Conservation (phyloP, 2,888 invertebrate species). For the Diarsia mendica region DNA sequence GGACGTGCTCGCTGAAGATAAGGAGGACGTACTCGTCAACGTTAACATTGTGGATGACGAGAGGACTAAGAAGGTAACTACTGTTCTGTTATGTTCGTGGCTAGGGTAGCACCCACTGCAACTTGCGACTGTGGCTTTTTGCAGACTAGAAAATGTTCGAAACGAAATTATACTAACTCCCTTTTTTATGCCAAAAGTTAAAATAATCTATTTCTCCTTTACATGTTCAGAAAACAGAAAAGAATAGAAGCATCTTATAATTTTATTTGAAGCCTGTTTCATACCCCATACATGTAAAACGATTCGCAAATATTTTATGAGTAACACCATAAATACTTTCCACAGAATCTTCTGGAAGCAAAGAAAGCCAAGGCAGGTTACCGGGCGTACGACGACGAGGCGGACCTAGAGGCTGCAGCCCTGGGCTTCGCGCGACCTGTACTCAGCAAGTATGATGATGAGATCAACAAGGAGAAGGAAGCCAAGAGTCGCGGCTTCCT, state of each 20-base stretch:
- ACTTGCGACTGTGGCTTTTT: background rate
- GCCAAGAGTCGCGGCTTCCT: constrained; percentile 92
- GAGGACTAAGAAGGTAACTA: constrained; percentile 92
- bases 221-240: background rate
- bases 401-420: constrained; percentile 92
- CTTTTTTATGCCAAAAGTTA: background rate
- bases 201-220: background rate
- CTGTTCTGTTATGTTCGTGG: background rate
- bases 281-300: too few species aligned
- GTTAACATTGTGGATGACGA: constrained; percentile 97
- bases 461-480: constrained; percentile 92
- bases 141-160: background rate
- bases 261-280: too few species aligned
- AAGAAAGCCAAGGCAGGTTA: constrained; percentile 96
- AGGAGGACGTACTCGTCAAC: constrained; percentile 97
- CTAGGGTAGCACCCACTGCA: background rate
- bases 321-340: background rate
- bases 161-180: background rate
- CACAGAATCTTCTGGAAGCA: constrained; percentile 94
- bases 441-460: constrained; percentile 98
- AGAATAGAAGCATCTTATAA: background rate
- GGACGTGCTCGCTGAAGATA: constrained; percentile 95
- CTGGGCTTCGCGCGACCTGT: constrained; percentile 92
- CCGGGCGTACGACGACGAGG: constrained; percentile 95
- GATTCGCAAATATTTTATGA: too few species aligned